Conservation (phyloP, 2,797 vertebrate genomes). For the Austrolebias charrua region DNA sequence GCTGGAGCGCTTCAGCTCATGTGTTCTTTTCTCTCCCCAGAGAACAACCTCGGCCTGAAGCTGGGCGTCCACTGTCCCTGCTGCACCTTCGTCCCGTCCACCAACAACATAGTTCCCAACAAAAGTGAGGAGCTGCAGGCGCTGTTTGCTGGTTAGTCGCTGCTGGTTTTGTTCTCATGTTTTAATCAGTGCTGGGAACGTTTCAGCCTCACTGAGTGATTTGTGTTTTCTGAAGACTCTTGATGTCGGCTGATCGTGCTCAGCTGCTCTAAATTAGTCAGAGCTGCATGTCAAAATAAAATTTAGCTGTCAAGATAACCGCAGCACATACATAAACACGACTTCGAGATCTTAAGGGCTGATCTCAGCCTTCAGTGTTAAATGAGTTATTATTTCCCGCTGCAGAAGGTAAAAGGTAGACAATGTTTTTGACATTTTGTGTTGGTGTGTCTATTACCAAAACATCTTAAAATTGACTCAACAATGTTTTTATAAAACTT, state of each 20-base stretch:
- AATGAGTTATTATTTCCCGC: conserved; percentile 26
- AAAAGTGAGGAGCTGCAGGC: conserved; percentile 84
- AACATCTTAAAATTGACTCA: no score
- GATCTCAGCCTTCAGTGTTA: not conserved
- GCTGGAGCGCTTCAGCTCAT: not conserved
- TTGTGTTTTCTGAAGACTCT: not conserved
- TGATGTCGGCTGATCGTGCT: not conserved
- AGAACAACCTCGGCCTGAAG: conserved; percentile 83
- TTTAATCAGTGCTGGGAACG: not conserved
- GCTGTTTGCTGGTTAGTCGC: conserved; percentile 79
- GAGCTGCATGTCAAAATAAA: conserved; percentile 5
- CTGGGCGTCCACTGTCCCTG: conserved; percentile 85
- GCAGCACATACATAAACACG: conserved; percentile 4
- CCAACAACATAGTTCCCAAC: conserved; percentile 84
- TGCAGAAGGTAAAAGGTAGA: no score
- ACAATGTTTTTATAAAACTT: no score
- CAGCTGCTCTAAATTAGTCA: conserved; percentile 6
- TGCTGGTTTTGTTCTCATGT: not conserved
- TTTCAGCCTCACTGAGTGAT: not conserved
- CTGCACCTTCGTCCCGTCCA: conserved; percentile 83
- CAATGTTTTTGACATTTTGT: no score
- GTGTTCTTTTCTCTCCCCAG: conserved; percentile 48
- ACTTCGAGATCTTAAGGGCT: not conserved
- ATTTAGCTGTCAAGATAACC: not conserved
- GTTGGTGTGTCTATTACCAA: no score